Base-by-base conservation (phyloP, 2,888 invertebrate species). In the Balanococcus diminutus region DNA sequence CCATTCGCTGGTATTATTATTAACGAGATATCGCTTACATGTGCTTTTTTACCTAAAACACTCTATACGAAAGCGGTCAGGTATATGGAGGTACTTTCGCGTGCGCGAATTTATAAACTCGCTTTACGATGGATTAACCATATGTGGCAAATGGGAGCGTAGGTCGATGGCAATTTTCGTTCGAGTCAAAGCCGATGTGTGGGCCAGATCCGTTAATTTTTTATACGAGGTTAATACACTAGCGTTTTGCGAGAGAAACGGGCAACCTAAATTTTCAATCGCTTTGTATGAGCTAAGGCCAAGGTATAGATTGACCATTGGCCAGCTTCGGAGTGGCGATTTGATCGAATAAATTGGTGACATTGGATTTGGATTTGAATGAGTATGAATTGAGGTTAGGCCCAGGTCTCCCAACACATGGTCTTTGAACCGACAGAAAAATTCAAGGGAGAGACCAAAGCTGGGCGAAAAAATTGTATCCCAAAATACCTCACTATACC, bases 171-270 rank as follows among this genome's bases (percentile, higher is more conserved):
- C 31, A 31, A 67, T 67, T 67, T 67, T 67, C 67, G 67, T 67
- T 67, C 31, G 61, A 22, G 19, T 9, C 25, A 19, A 22, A 67
- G 14, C 19, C 19, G 11, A 67, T 28, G 67, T 67, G 67, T 67
- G 31, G 67, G 67, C 67, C 67, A 67, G 67, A 67, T 67, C 67
- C 67, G 67, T 67, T 67, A 67, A 56, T 22, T 56, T 56, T 56
- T 19, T 56, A 56, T 56, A 56, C 56, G 56, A 56, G 56, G 56
- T 56, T 56, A 56, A 56, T 56, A 56, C 19, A 42, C 42, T 5
- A 11, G 19, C 56, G 56, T 56, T 19, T 56, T 56, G 2, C 2
- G 56, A 2, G 19, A 56, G 22, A n/a, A 5, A n/a, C 19, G 2
- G 14, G 56, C 56, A 56, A 56, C 56, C 56, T 56, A 56, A 56